Evolutionary conservation across 2,797 vertebrate genomes (phyloP).

Genomic region (Coregonus suidteri): DNA sequence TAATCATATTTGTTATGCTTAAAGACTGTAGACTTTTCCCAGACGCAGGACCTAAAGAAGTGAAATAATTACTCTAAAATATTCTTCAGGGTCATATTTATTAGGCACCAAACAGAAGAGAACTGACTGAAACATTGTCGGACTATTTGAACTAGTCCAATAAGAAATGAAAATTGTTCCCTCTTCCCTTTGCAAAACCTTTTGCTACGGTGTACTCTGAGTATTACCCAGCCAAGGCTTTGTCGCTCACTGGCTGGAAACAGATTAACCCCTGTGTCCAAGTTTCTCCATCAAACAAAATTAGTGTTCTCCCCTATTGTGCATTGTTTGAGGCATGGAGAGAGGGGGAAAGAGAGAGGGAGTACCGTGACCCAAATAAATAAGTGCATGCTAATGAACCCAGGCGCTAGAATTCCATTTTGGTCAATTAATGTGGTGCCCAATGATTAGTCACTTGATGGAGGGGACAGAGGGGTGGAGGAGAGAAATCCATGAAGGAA

Average conservation of each 20-base stretch:
- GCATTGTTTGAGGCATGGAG: conserved; percentile 7
- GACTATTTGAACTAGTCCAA: no score
- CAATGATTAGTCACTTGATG: conserved; percentile 51
- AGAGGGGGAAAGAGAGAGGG: conserved; percentile 23
- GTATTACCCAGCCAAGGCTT: no score
- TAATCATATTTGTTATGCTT: no score
- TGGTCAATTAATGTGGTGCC: conserved; percentile 56
- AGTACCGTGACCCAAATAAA: conserved; percentile 54
- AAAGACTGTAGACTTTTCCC: no score
- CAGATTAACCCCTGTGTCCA: background rate
- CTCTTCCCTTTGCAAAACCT: no score
- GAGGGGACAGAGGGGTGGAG: conserved; percentile 26
- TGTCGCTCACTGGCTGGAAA: background rate
- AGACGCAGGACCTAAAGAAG: no score
- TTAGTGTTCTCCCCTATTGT: conserved; percentile 23
- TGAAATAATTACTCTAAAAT: no score
- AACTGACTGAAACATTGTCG: no score
- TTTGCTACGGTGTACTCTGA: no score
- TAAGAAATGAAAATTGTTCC: no score
- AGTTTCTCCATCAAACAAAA: conserved; percentile 22
- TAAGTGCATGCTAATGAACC: conserved; percentile 46
- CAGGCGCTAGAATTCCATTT: conserved; percentile 51
- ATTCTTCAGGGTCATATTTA: no score
- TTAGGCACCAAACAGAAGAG: no score
- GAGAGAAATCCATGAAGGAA: conserved; percentile 26